phyloP scores from a whole-genome alignment of 2,797 vertebrate genomes.

The Propithecus perrieri region DNA sequence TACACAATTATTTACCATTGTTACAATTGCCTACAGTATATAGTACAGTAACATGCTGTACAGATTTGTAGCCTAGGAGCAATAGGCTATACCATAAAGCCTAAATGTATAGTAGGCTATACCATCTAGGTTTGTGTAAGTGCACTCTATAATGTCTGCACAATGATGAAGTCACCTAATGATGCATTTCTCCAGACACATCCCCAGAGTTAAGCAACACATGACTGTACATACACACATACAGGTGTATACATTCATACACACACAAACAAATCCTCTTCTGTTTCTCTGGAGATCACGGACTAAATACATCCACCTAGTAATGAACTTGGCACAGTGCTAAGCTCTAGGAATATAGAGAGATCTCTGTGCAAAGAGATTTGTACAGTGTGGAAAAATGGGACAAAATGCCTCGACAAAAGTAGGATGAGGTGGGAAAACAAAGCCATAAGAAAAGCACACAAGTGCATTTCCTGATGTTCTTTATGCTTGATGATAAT shows the following conservation, averaged over 20 bases:
- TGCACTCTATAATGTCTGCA: not conserved
- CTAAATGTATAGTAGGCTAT: not conserved
- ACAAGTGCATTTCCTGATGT: not conserved
- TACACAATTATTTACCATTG: not conserved
- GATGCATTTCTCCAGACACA: not conserved
- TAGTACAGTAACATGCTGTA: not conserved
- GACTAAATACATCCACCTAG: not conserved
- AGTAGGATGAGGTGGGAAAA: not conserved
- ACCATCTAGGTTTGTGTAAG: not conserved
- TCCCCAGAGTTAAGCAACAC: not conserved
- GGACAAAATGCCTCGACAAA: not conserved
- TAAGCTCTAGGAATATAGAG: not conserved
- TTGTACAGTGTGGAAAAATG: not conserved
- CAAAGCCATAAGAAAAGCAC: conserved; percentile 32
- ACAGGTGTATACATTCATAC: not conserved
- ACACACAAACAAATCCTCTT: not conserved
- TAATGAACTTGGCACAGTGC: not conserved
- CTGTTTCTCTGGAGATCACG: not conserved
- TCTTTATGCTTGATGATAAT: conserved; percentile 1
- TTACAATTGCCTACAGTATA: not conserved
- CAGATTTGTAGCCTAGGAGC: not conserved
- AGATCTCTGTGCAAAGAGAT: conserved; percentile 16
- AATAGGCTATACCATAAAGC: not conserved
- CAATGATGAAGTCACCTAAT: not conserved
- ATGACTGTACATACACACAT: not conserved